Conservation (phyloP, 2,888 invertebrate species). For the Lepidocyrtinus sp. region DNA sequence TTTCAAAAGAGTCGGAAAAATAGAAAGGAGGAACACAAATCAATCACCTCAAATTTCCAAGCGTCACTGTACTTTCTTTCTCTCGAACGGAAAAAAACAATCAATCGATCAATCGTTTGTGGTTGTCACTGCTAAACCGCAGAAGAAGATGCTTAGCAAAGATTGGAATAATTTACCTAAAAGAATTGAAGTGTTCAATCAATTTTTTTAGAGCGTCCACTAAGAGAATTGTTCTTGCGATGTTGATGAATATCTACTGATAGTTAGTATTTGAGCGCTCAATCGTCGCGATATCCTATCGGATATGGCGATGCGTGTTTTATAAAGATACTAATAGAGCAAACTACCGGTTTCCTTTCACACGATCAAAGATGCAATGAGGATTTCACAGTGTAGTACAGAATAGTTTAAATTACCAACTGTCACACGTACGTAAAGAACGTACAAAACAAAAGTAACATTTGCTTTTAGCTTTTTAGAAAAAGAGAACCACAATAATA, state of each 20-base stretch:
- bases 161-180: too few relatives aligned
- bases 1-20: background rate
- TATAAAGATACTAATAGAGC: constrained; percentile 28
- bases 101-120: too few relatives aligned
- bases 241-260: too few relatives aligned
- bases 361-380: constrained; percentile 39
- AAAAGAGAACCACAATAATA: background rate
- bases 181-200: too few relatives aligned
- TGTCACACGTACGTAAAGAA: background rate
- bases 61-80: too few relatives aligned
- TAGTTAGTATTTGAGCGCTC: too few relatives aligned
- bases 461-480: background rate
- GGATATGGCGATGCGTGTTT: background rate
- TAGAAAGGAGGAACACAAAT: background rate
- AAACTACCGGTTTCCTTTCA: constrained; percentile 58
- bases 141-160: background rate
- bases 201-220: too few relatives aligned
- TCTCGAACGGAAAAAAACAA: too few relatives aligned
- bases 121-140: background rate
- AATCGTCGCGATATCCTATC: background rate
- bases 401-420: constrained; percentile 9
- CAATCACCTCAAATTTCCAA: too few relatives aligned
- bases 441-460: background rate
- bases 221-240: too few relatives aligned
- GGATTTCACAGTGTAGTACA: background rate